phyloP scores from a whole-genome alignment of 2,113 vertebrate genomes.

The Litocranius walleri region DNA sequence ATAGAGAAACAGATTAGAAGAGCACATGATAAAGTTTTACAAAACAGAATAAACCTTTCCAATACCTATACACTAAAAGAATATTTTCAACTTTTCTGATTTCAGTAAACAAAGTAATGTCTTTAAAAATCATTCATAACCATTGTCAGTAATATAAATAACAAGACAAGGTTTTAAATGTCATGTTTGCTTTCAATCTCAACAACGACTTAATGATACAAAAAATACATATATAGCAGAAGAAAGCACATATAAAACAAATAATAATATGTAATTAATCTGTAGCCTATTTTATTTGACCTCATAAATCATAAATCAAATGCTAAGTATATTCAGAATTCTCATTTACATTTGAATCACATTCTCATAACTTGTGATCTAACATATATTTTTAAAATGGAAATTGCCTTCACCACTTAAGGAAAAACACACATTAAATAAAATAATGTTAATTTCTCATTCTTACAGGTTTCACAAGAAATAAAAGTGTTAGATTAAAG shows the following conservation, averaged over 20 bases:
- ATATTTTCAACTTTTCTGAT: background rate
- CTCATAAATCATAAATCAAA: background rate
- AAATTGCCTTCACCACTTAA: background rate
- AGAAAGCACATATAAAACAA: background rate
- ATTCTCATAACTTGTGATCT: background rate
- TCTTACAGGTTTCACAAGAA: background rate
- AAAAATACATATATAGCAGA: background rate
- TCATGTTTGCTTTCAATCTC: background rate
- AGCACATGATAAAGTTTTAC: background rate
- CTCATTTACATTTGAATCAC: background rate
- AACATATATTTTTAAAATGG: background rate
- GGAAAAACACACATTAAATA: background rate
- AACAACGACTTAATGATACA: background rate
- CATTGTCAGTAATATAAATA: background rate
- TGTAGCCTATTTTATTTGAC: background rate
- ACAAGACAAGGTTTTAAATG: background rate
- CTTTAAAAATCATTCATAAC: background rate
- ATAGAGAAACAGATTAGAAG: background rate
- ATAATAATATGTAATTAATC: background rate
- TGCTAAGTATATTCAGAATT: background rate
- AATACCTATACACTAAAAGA: background rate
- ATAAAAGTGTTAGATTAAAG: background rate
- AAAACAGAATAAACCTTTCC: background rate
- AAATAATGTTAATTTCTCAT: background rate
- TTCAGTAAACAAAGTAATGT: background rate